Evolutionary conservation across 2,797 vertebrate genomes (phyloP).

Genomic region (Eulemur coronatus): DNA sequence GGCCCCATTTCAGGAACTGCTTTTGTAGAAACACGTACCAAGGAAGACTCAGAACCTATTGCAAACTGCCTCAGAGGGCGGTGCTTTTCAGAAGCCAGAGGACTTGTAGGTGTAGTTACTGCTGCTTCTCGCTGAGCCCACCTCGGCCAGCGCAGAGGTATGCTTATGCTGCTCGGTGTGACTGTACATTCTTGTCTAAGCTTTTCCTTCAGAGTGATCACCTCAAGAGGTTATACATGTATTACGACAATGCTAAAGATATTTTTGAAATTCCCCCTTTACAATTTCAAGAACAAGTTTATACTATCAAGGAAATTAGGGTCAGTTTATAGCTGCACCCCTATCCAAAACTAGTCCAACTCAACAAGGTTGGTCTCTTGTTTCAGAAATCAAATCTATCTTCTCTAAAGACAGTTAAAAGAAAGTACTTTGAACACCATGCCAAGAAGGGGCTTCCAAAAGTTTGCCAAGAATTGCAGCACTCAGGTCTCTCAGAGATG

Average conservation of each 20-base stretch:
- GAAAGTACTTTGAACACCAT: background rate
- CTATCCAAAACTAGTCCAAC: background rate
- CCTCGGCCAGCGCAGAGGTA: too few species aligned
- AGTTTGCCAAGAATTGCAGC: background rate
- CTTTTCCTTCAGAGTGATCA: background rate
- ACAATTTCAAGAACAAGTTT: conserved; percentile 4
- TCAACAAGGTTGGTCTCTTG: background rate
- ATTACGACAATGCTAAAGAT: background rate
- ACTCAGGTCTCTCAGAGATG: background rate
- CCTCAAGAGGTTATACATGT: background rate
- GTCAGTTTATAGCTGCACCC: background rate
- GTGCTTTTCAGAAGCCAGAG: background rate
- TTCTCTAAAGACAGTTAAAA: conserved; percentile 34
- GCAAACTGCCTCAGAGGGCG: background rate
- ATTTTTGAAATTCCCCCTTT: conserved; percentile 41
- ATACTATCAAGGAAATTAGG: background rate
- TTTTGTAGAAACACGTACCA: background rate
- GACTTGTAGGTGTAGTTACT: fast-evolving
- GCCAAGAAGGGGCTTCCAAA: background rate
- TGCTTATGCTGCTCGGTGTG: background rate
- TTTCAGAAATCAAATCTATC: conserved; percentile 36
- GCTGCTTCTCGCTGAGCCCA: background rate
- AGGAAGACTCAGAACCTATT: background rate
- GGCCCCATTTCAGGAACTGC: conserved; percentile 27
- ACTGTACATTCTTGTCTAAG: background rate